Evolutionary conservation across 2,888 invertebrate species (phyloP).

Genomic region (Mesochorus sp.): DNA sequence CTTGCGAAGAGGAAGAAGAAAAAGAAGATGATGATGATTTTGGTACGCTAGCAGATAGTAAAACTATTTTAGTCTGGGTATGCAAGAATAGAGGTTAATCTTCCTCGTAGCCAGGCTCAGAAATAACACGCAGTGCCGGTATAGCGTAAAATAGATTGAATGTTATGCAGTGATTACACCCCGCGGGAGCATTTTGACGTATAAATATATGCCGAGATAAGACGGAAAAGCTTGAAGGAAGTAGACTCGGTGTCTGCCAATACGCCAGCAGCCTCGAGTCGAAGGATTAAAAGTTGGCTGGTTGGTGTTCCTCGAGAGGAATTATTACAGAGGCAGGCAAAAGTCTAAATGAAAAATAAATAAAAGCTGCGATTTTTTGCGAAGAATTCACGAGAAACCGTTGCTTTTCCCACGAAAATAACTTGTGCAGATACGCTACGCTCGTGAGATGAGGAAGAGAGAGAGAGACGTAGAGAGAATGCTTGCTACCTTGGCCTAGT

Average conservation of each 20-base stretch:
- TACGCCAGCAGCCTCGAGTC: slow-evolving; percentile 38
- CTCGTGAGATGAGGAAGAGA: not conserved
- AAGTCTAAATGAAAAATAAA: slow-evolving; percentile 10
- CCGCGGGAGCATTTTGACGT: slow-evolving; percentile 38
- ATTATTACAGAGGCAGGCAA: slow-evolving; percentile 63
- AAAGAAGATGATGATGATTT: no score
- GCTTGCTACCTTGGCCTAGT: slow-evolving; percentile 56
- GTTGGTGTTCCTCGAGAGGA: slow-evolving; percentile 38
- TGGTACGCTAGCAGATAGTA: slow-evolving; percentile 63
- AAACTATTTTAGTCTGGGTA: slow-evolving; percentile 78
- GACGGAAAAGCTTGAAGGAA: slow-evolving; percentile 22
- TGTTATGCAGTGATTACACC: slow-evolving; percentile 60
- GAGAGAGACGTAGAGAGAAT: not conserved
- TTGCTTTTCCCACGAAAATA: slow-evolving; percentile 56
- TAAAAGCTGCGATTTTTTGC: slow-evolving; percentile 8
- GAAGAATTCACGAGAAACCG: slow-evolving; percentile 43
- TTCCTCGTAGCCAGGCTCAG: slow-evolving; percentile 75
- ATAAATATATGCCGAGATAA: not conserved
- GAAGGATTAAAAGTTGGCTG: slow-evolving; percentile 43
- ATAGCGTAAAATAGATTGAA: slow-evolving; percentile 65
- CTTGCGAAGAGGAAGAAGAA: slow-evolving; percentile 23
- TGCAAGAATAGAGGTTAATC: slow-evolving; percentile 79
- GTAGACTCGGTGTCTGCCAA: slow-evolving; percentile 65
- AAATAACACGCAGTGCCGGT: slow-evolving; percentile 69
- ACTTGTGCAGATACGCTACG: slow-evolving; percentile 11